Conservation (phyloP, 1,140 invertebrate species). For the Drosophila burlai region DNA sequence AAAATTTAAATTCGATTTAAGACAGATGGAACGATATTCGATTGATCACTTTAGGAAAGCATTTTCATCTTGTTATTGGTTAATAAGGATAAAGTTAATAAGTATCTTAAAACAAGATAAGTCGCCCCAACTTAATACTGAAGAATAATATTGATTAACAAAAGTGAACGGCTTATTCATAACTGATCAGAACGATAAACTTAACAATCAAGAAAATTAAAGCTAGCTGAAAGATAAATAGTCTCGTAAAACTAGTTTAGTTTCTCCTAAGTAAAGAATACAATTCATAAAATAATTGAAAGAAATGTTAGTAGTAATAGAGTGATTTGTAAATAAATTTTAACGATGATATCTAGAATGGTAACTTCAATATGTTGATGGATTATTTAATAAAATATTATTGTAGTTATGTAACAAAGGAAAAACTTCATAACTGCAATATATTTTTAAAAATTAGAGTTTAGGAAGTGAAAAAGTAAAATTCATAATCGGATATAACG, state of each 20-base stretch:
- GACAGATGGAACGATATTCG: slow-evolving; percentile 17
- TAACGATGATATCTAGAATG: background rate
- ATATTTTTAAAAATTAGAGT: too few relatives aligned
- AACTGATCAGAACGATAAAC: background rate
- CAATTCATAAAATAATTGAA: too few relatives aligned
- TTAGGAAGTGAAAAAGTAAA: too few relatives aligned
- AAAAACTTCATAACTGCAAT: too few relatives aligned
- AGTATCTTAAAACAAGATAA: background rate
- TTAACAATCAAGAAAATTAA: background rate
- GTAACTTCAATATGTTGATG: background rate
- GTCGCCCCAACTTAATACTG: background rate
- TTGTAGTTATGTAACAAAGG: background rate
- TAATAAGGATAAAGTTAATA: background rate
- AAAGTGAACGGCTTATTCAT: background rate
- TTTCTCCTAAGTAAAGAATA: background rate
- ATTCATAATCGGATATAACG: too few relatives aligned
- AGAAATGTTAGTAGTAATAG: too few relatives aligned
- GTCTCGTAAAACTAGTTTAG: too few relatives aligned
- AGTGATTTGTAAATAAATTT: too few relatives aligned
- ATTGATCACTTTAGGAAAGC: background rate
- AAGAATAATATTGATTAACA: background rate
- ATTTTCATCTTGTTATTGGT: background rate
- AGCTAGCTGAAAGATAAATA: too few relatives aligned
- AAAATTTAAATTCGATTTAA: slow-evolving; percentile 13
- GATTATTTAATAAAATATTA: background rate